Evolutionary conservation across 2,888 invertebrate species (phyloP), one percentile per base, ranked within the genome.

Genomic region (Dynastes grantii): DNA sequence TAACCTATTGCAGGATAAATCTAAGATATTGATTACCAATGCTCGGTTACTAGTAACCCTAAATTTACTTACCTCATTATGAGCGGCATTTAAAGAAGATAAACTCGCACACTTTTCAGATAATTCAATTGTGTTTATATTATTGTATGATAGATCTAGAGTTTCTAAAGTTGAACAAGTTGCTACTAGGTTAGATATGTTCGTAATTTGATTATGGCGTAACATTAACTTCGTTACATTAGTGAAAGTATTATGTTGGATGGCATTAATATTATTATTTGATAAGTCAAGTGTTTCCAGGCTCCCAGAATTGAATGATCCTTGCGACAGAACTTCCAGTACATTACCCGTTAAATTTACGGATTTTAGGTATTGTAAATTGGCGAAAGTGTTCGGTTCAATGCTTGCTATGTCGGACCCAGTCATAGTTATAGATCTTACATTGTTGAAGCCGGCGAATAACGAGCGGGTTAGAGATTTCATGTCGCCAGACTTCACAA

Each of bases 1-100:
- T 32, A 70, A 32, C 2, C n/a, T 55, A 16, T 70, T 70, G 13
- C 6, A 53, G 1, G 70, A 70, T 32, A 70, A 53, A 70, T 70
- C 1, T 3, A 70, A 32, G n/a, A 0, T 55, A 9, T 53, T 2
- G 6, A 70, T 0, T 16, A 1, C 9, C 5, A 51, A 13, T 13
- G 70, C 11, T 32, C 13, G 51, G 51, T 3, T 70, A 22, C 45
- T 53, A 9, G n/a, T 70, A 4, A 29, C 32, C 8, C 1, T 2
- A 51, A 70, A 70, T 8, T 13, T 53, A 13, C 5, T 53, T 32
- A 70, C 3, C 2, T 32, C 6, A n/a, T 53, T 70, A n/a, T 51
- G 32, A 16, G n/a, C 1, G 29, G 22, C 53, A 53, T 53, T 9
- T 22, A 70, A 8, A 29, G 1, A 11, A 0, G 13, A 1, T 53